Percentiles rank a stretch among this genome's conserved stretches.
phyloP scores from a whole-genome alignment of 2,888 invertebrate species.

The Heliconius sara region DNA sequence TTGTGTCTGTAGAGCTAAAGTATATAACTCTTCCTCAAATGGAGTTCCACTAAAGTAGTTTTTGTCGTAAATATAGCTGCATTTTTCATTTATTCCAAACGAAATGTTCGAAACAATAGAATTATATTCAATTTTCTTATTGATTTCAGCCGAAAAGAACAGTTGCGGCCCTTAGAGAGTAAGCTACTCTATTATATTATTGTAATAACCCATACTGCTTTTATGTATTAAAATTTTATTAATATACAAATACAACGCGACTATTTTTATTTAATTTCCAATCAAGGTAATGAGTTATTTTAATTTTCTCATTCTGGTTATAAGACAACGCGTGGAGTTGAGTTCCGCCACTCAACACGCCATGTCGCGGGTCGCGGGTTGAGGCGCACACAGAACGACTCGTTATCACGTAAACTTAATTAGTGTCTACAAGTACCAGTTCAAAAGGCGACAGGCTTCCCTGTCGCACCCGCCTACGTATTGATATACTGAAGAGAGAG shows the following conservation, averaged over 20 bases:
- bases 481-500: neutral
- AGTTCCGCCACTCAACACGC: too few species aligned
- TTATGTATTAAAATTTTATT: neutral
- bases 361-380: neutral
- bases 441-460: constrained; percentile 17
- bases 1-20: neutral
- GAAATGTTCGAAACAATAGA: constrained; percentile 14
- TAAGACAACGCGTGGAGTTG: too few species aligned
- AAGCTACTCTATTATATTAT: neutral
- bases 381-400: constrained; percentile 24
- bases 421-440: constrained; percentile 21
- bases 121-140: constrained; percentile 18
- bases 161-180: neutral
- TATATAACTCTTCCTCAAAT: neutral
- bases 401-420: constrained; percentile 34
- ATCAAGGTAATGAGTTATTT: too few species aligned
- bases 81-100: constrained; percentile 17
- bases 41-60: neutral
- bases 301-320: too few species aligned
- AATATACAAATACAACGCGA: neutral
- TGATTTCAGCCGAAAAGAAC: neutral
- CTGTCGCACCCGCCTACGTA: neutral
- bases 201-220: constrained; percentile 15
- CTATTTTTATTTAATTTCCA: too few species aligned
- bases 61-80: constrained; percentile 16